Evolutionary conservation across 2,113 vertebrate species (phyloP), one percentile per base, ranked within the genome.

Genomic region (Catharus fuscescens): DNA sequence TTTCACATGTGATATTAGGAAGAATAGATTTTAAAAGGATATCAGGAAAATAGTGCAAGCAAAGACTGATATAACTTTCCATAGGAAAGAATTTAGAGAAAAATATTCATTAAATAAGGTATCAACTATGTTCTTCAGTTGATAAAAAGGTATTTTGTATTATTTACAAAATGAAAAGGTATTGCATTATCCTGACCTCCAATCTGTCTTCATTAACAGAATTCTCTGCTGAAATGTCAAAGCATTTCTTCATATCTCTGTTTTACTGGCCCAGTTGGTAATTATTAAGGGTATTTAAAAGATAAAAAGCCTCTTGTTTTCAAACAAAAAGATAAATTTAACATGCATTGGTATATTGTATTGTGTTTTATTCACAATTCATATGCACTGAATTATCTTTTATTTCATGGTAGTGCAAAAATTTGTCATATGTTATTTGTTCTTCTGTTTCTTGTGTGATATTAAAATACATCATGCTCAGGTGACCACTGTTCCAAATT

Each of bases 401-500:
- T 38, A 2, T 40, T n/a, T 40, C 38, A 42, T 1, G 5, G 19
- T 3, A 47, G 34, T 16, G 56, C 13, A 74, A 79, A 34, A 50
- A 28, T 67, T 45, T 69, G 15, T 52, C 16, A 36, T 8, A 3
- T 24, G 15, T 8, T 40, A 44, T 5, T 21, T 74, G 4, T n/a
- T 74, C 25, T 38, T 29, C 24, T 62, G 4, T 72, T 76, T 82
- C 7, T 34, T 60, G 34, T 26, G 32, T 2, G 5, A 53, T 18
- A 13, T 8, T 14, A 20, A 82, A 82, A 34, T 6, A 29, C 8
- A 34, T 3, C 0, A 0, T 13, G 4, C 31, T 70, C 54, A 48
- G 29, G 25, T 48, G 14, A 74, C 8, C 12, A 36, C 24, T 65
- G 31, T 34, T 34, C 9, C 71, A 56, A 48, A 20, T 40, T 32